Evolutionary conservation across 2,888 invertebrate genomes (phyloP).

Genomic region (Acanthosepion pharaonis): DNA sequence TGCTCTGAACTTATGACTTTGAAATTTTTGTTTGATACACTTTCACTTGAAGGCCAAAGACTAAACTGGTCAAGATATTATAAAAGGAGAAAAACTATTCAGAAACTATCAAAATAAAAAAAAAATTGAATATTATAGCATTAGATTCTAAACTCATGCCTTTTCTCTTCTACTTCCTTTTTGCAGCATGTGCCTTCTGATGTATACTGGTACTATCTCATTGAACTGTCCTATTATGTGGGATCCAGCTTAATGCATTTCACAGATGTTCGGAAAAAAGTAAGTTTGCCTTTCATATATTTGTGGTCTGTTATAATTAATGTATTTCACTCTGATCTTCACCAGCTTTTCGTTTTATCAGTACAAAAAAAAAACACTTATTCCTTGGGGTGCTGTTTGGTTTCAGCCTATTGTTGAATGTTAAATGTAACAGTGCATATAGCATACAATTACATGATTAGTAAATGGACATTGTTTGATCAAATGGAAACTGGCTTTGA

Average conservation of each 20-base stretch:
- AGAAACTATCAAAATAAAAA: too few relatives aligned
- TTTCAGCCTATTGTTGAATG: neutral
- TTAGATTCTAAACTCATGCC: neutral
- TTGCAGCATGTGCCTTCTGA: constrained; percentile 47
- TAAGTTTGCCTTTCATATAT: neutral
- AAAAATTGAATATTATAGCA: too few relatives aligned
- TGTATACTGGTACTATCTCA: constrained; percentile 43
- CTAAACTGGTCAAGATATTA: too few relatives aligned
- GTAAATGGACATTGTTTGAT: neutral
- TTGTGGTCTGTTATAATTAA: neutral
- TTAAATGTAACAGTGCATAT: too few relatives aligned
- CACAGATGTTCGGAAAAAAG: constrained; percentile 47
- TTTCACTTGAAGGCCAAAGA: neutral
- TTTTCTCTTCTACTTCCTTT: neutral
- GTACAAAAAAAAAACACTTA: neutral
- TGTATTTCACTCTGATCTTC: neutral
- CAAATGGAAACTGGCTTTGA: neutral
- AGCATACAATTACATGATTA: neutral
- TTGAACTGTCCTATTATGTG: constrained; percentile 43
- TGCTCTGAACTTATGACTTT: neutral
- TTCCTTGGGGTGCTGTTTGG: neutral
- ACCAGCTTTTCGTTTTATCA: neutral
- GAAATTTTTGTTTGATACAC: neutral
- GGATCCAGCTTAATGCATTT: constrained; percentile 45
- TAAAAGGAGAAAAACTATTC: too few relatives aligned